These are phyloP conservation scores for Bos indicus DNA, from an alignment of 2,113 vertebrate species.

Conservation along the genomic window DNA sequence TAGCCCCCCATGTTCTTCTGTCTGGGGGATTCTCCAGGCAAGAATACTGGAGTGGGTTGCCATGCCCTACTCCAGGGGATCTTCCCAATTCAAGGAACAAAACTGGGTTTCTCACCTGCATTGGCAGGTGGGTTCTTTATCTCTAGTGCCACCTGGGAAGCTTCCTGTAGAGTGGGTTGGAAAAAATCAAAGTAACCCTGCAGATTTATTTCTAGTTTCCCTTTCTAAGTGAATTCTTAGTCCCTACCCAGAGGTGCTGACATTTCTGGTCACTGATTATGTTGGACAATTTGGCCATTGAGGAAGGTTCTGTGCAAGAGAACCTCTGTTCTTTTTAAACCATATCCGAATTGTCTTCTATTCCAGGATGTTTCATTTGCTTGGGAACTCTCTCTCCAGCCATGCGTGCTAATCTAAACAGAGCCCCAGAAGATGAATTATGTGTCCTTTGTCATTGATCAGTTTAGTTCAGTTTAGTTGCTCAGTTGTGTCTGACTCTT, in stretches of 20 bases:
- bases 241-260: not conserved
- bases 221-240: not conserved
- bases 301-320: not conserved
- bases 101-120: not conserved
- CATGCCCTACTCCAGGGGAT: not conserved
- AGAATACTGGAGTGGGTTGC: not conserved
- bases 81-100: not conserved
- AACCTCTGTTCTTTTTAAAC: not conserved
- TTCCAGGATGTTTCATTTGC: not conserved
- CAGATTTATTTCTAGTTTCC: not conserved
- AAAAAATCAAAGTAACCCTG: not conserved
- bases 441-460: not conserved
- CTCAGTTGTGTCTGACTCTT: not conserved
- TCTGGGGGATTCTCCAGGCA: not conserved
- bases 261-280: not conserved
- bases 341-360: not conserved
- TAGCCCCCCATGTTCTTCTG: not conserved
- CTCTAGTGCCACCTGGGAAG: not conserved
- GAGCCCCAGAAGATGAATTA: not conserved
- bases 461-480: not conserved
- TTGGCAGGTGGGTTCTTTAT: not conserved
- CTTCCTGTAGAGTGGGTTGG: not conserved
- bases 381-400: not conserved
- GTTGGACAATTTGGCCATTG: not conserved
- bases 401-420: not conserved